Conservation (phyloP, 2,797 vertebrate species). For the Paramormyrops hopkinsi region DNA sequence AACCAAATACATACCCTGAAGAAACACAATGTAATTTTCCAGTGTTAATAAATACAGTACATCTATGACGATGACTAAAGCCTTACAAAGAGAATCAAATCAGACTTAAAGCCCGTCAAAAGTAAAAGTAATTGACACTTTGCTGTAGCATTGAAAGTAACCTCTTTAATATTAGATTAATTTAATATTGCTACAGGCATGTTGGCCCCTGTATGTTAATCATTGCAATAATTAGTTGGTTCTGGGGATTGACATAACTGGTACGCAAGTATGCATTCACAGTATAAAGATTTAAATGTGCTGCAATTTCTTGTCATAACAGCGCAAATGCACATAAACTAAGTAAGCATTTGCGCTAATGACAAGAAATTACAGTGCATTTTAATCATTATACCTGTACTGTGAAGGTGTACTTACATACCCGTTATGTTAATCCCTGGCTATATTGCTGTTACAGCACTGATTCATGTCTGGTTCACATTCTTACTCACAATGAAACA, state of each 20-base stretch:
- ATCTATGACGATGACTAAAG: background rate
- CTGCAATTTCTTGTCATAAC: background rate
- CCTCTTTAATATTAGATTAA: background rate
- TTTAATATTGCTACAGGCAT: background rate
- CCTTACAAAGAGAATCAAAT: background rate
- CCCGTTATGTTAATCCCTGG: background rate
- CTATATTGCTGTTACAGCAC: background rate
- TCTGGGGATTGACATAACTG: background rate
- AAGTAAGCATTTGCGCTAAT: background rate
- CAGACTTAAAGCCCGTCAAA: background rate
- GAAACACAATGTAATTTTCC: background rate
- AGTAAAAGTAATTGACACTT: background rate
- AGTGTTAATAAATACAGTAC: background rate
- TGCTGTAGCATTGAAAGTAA: background rate
- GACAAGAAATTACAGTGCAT: background rate
- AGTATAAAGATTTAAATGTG: background rate
- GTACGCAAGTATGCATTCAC: background rate
- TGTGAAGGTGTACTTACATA: background rate
- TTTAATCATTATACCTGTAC: background rate
- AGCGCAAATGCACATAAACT: background rate
- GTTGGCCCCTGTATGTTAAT: background rate
- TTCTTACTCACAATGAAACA: background rate
- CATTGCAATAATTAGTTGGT: background rate
- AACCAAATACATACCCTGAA: background rate
- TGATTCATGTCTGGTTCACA: background rate